Conservation (phyloP, 2,113 vertebrate species). For the Marcusenius ussheri region DNA sequence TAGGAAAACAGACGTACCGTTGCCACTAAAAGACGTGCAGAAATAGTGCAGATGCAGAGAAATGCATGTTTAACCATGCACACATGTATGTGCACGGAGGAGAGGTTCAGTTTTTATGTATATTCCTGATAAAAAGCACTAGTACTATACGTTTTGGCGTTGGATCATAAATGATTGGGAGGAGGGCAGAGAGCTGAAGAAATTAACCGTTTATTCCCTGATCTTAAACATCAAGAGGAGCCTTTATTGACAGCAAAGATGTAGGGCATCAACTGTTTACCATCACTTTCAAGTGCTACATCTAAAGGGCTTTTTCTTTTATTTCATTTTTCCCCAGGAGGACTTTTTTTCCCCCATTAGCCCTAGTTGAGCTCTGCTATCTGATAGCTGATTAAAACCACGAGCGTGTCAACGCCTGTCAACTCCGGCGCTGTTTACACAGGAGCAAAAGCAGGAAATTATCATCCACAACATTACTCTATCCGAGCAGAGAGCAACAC, state of each 20-base stretch:
- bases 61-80: neutral
- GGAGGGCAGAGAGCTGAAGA: constrained; percentile 11
- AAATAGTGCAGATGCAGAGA: constrained; percentile 21
- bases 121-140: constrained; percentile 60
- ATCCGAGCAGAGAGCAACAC: constrained; percentile 21
- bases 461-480: constrained; percentile 32
- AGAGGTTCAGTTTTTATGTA: constrained; percentile 20
- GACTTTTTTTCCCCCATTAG: constrained; percentile 11
- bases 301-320: constrained; percentile 33
- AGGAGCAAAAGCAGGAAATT: constrained; percentile 35
- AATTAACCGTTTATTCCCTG: constrained; percentile 39
- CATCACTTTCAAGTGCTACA: constrained; percentile 41
- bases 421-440: constrained; percentile 37
- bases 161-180: constrained; percentile 37
- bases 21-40: neutral
- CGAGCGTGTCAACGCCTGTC: constrained; percentile 39
- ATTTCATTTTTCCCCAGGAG: neutral
- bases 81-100: neutral
- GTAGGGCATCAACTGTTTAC: constrained; percentile 44
- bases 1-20: neutral
- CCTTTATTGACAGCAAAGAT: constrained; percentile 36
- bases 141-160: constrained; percentile 53
- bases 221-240: constrained; percentile 32
- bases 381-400: constrained; percentile 44
- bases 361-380: constrained; percentile 17